Percentiles rank a stretch among this genome's conserved stretches.
Evolutionary conservation across 2,888 invertebrate species (phyloP).

Genomic region (Melipona beecheii): DNA sequence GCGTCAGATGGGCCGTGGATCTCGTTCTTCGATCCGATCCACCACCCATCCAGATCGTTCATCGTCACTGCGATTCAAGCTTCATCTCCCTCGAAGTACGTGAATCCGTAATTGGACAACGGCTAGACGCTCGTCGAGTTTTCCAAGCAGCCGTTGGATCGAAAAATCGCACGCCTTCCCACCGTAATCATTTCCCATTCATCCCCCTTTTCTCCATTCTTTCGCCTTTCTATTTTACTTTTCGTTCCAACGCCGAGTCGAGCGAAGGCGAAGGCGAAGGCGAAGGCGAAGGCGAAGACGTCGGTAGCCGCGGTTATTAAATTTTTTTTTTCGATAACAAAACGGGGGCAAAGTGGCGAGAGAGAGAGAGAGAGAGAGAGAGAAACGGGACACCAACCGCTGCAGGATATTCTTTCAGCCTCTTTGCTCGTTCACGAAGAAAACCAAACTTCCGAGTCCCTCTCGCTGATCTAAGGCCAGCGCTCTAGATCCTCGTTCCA

Average conservation of each 20-base stretch:
- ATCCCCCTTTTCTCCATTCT: not conserved
- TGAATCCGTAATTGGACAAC: conserved; percentile 37
- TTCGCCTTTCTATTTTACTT: not conserved
- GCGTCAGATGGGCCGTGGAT: conserved; percentile 41
- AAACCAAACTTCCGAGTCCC: conserved; percentile 30
- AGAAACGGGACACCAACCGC: conserved; percentile 15
- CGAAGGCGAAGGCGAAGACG: conserved; percentile 18
- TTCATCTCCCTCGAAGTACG: not conserved
- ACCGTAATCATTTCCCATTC: not conserved
- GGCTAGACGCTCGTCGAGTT: conserved; percentile 8
- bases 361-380: not conserved
- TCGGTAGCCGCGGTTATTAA: conserved; percentile 51
- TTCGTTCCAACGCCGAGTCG: not conserved
- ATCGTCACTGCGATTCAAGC: conserved; percentile 10
- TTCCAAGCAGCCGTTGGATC: not conserved
- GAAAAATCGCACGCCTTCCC: conserved; percentile 1
- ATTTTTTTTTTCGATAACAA: conserved; percentile 60
- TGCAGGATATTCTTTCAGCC: conserved; percentile 44
- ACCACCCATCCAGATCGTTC: not conserved
- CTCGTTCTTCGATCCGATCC: not conserved
- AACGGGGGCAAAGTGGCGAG: conserved; percentile 5
- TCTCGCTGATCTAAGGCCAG: conserved; percentile 28
- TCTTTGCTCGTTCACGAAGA: not conserved
- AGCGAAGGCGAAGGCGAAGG: conserved; percentile 20
- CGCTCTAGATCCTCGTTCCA: conserved; percentile 61